A percentile compares a stretch with the other conserved stretches of the same genome.
phyloP scores from a whole-genome alignment of 2,888 invertebrate genomes.

The Brenthis ino region DNA sequence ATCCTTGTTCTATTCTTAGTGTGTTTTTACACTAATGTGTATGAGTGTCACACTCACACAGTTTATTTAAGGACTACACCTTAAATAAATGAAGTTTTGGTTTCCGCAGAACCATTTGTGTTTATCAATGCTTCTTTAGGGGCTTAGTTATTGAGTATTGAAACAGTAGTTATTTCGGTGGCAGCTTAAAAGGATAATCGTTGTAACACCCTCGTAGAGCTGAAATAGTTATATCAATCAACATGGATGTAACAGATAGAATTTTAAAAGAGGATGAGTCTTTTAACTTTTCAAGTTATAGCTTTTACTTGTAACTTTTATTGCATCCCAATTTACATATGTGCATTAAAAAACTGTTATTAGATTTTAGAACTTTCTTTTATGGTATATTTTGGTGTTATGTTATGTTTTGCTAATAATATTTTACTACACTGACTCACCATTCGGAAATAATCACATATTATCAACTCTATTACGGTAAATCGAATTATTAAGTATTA shows the following conservation, averaged over 20 bases:
- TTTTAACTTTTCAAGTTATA: constrained; percentile 28
- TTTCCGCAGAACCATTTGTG: constrained; percentile 64
- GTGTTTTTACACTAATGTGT: constrained; percentile 13
- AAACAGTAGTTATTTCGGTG: constrained; percentile 40
- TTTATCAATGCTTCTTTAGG: constrained; percentile 52
- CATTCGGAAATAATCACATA: too few relatives aligned
- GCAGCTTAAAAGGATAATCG: constrained; percentile 41
- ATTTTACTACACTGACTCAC: too few relatives aligned
- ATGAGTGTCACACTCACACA: constrained; percentile 12
- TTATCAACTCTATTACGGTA: too few relatives aligned
- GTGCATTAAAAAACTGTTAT: neutral
- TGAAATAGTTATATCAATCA: constrained; percentile 39
- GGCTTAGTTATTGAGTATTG: constrained; percentile 40
- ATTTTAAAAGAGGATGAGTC: constrained; percentile 27
- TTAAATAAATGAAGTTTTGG: constrained; percentile 25
- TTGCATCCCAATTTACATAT: neutral
- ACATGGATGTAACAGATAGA: constrained; percentile 24
- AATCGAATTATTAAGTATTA: too few relatives aligned
- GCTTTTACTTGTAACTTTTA: constrained; percentile 3
- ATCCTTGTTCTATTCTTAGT: neutral
- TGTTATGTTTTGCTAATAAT: too few relatives aligned
- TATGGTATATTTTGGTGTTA: too few relatives aligned
- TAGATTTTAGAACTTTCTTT: too few relatives aligned
- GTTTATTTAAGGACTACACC: constrained; percentile 3
- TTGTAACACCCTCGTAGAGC: constrained; percentile 38